phyloP scores from a whole-genome alignment of 2,113 vertebrate species.

The Loxodonta africana region DNA sequence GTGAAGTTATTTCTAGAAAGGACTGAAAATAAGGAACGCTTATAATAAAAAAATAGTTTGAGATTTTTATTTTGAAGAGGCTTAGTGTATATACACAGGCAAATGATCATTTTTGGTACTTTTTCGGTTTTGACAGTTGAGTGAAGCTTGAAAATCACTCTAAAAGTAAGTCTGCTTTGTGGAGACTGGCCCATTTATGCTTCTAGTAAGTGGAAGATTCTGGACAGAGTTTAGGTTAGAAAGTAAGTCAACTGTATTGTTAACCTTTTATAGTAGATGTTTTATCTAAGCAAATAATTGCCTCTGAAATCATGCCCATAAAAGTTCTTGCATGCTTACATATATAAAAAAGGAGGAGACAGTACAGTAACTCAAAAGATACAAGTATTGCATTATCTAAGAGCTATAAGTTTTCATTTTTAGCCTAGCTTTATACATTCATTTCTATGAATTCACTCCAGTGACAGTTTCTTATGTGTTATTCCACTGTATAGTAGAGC shows the following conservation, averaged over 20 bases:
- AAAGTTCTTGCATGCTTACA: constrained; percentile 34
- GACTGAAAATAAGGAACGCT: constrained; percentile 5
- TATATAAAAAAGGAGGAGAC: not conserved
- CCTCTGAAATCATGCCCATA: constrained; percentile 35
- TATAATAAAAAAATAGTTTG: not conserved
- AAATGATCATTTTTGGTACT: not conserved
- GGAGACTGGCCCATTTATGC: not conserved
- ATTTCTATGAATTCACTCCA: not conserved
- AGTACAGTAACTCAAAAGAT: not conserved
- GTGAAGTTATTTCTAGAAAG: not conserved
- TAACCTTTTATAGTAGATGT: not conserved
- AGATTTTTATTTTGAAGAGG: not conserved
- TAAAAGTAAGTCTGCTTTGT: constrained; percentile 5
- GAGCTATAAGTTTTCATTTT: not conserved
- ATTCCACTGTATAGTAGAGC: not conserved
- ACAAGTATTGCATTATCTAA: not conserved
- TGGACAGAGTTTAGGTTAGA: constrained; percentile 17
- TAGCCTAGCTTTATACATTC: constrained; percentile 12
- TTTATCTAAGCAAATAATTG: constrained; percentile 34
- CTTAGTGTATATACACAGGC: not conserved
- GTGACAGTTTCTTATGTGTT: not conserved
- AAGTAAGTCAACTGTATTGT: not conserved
- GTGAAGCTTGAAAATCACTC: constrained; percentile 36
- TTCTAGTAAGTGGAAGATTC: not conserved
- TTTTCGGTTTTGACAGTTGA: not conserved